Evolutionary conservation across 2,113 vertebrate species (phyloP), one percentile per base, ranked within the genome.

Genomic region (Chaetops frenatus): DNA sequence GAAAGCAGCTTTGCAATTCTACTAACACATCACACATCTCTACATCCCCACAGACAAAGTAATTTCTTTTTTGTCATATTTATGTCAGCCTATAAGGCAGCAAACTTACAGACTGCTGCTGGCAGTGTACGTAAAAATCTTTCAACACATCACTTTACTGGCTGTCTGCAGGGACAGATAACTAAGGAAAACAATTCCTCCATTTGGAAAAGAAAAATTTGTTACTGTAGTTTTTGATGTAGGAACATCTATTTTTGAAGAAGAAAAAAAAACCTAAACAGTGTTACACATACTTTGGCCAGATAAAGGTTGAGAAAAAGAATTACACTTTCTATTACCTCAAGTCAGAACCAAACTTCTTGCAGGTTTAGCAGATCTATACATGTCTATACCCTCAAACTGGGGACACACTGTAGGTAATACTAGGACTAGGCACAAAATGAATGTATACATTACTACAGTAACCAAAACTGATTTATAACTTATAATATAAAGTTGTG

Each of bases 101-200:
- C 77, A 91, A 96, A 96, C 87, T 96, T 77, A 94, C 61, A 81
- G 87, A 81, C 77, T 92, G 86, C 28, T 94, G 92, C 60, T 82
- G 96, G 92, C 92, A 94, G 82, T 3, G 27, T 58, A 95, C 6
- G 66, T 70, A 96, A 96, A 96, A 95, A 97, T 93, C 96, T 98
- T 97, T 97, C 97, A 97, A 95, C 97, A 96, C 94, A 94, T 95
- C 81, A 48, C 86, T 94, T 94, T 95, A 78, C 95, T 91, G 87
- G 90, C 96, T 96, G 88, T 96, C 96, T 95, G 94, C 58, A 88
- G 95, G 96, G 97, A 97, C 91, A 96, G 91, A 95, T 95, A 97
- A 95, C 83, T 93, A 94, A 96, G 72, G 62, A 96, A 95, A 86
- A 96, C 73, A 95, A 97, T 81, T 25, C 47, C 80, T 38, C 36